Percentiles rank a stretch among this genome's conserved stretches.
Evolutionary conservation across 2,113 vertebrate species (phyloP).

Genomic region (Oriolus oriolus): DNA sequence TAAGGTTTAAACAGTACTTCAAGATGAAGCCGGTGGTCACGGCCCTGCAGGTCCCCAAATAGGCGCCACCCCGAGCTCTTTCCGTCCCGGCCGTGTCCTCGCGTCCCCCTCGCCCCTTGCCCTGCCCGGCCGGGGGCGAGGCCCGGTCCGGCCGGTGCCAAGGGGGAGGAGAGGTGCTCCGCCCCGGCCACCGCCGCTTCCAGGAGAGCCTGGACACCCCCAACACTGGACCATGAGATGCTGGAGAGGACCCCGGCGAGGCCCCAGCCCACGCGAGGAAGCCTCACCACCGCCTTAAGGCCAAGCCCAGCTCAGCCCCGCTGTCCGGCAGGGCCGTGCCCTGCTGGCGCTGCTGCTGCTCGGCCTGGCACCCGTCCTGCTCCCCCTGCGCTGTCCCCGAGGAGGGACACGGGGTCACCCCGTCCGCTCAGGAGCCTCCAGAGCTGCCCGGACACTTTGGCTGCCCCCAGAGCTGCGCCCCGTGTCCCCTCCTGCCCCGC

Average conservation of each 20-base stretch:
- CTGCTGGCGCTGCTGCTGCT: neutral
- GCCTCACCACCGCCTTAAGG: neutral
- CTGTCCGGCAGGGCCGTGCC: neutral
- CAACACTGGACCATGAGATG: neutral
- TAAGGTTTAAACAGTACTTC: slow-evolving; percentile 95
- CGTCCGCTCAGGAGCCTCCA: neutral
- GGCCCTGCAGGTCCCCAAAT: slow-evolving; percentile 84
- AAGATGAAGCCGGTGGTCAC: slow-evolving; percentile 89
- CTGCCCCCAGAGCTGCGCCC: no score
- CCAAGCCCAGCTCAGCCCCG: neutral
- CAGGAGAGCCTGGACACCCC: neutral
- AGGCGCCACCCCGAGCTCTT: slow-evolving; percentile 32
- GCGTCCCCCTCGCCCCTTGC: neutral
- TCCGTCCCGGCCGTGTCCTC: neutral
- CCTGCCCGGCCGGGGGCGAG: neutral
- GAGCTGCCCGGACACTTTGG: neutral
- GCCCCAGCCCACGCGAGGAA: neutral
- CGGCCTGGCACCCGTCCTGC: neutral
- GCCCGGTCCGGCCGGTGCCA: neutral
- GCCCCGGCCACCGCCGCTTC: neutral
- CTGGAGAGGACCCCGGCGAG: slow-evolving; percentile 3
- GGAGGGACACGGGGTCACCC: neutral
- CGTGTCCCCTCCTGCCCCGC: neutral
- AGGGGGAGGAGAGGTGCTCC: neutral
- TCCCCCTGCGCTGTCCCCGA: neutral